phyloP scores from a whole-genome alignment of 2,888 invertebrate species.

The Nephrotoma flavescens region DNA sequence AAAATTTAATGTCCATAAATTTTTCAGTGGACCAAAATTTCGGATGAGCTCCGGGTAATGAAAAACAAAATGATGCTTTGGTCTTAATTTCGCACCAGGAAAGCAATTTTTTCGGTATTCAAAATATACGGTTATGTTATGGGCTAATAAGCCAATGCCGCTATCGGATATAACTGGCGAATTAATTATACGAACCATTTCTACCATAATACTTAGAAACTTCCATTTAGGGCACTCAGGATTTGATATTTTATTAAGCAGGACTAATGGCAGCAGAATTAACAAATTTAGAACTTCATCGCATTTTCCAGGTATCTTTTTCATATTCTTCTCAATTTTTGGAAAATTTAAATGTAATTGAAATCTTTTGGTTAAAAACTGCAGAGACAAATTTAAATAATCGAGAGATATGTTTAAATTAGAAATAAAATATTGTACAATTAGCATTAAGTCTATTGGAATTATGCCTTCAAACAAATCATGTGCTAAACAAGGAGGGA shows the following conservation, averaged over 20 bases:
- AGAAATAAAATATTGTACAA: conserved; percentile 13
- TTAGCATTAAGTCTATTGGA: conserved; percentile 15
- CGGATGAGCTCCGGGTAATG: neutral
- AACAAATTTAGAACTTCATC: conserved; percentile 6
- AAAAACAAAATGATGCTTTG: neutral
- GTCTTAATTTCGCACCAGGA: neutral
- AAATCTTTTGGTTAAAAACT: conserved; percentile 3
- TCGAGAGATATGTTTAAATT: neutral
- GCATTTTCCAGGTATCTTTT: conserved; percentile 4
- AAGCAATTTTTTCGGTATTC: neutral
- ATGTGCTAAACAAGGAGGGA: conserved; percentile 19
- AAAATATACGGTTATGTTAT: neutral
- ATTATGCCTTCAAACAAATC: conserved; percentile 18
- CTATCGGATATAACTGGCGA: neutral
- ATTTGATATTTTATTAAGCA: neutral
- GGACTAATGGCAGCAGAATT: conserved; percentile 6
- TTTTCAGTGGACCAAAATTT: neutral
- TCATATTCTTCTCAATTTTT: neutral
- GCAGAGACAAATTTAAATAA: neutral
- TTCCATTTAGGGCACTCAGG: conserved; percentile 6
- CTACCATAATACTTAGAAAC: conserved; percentile 8
- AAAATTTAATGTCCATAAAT: neutral
- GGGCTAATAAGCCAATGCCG: neutral
- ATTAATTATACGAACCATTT: conserved; percentile 8
- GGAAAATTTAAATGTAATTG: conserved; percentile 4